These are phyloP conservation scores for Potorous gilbertii DNA, from an alignment of 2,797 vertebrate genomes.

Conservation along the genomic window DNA sequence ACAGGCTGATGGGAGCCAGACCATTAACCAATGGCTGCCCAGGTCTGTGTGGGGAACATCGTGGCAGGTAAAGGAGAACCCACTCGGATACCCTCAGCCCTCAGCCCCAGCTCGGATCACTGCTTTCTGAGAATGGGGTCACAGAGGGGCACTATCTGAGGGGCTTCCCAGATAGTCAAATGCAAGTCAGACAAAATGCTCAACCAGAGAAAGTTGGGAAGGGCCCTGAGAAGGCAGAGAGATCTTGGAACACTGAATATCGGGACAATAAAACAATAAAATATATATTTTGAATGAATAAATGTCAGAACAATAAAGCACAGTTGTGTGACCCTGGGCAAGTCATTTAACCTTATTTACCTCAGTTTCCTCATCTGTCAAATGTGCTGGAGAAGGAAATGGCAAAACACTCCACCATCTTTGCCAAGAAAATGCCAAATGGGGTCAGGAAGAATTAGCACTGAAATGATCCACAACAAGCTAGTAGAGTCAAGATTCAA, in stretches of 20 bases:
- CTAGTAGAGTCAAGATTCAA: background rate
- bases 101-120: background rate
- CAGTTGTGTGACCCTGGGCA: background rate
- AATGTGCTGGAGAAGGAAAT: background rate
- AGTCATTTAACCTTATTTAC: background rate
- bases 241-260: background rate
- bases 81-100: background rate
- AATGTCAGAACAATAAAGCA: background rate
- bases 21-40: conserved; percentile 50
- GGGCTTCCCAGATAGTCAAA: background rate
- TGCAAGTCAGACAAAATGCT: background rate
- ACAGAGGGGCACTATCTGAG: background rate
- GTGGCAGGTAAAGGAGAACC: conserved; percentile 23
- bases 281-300: background rate
- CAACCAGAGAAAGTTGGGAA: background rate
- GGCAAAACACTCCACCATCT: too few species aligned
- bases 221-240: background rate
- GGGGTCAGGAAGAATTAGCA: too few species aligned
- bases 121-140: background rate
- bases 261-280: background rate
- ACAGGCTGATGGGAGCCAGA: conserved; percentile 55
- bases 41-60: background rate
- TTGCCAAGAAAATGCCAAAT: too few species aligned
- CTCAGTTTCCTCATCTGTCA: conserved; percentile 14
- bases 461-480: too few species aligned